Percentiles rank a stretch among this genome's conserved stretches.
phyloP scores from a whole-genome alignment of 2,113 vertebrate genomes.

The Puntigrus tetrazona region DNA sequence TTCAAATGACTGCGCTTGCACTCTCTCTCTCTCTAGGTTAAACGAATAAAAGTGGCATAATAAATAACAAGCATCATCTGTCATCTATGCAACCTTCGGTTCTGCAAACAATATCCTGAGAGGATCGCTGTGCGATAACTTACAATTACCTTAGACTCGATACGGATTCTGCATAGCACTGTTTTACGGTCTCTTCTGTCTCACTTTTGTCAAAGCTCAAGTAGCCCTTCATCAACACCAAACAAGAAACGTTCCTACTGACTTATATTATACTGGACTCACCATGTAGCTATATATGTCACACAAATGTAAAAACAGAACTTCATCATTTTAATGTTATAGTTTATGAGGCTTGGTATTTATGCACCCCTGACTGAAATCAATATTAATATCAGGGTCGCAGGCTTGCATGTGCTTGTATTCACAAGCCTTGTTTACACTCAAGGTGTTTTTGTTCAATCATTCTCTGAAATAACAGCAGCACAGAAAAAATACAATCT shows the following conservation, averaged over 20 bases:
- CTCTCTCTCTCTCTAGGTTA: background rate
- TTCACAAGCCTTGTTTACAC: background rate
- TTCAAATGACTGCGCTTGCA: background rate
- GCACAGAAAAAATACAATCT: too few relatives aligned
- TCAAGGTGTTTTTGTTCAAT: too few relatives aligned
- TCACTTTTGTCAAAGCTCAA: background rate
- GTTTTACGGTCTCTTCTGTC: background rate
- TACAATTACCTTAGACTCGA: background rate
- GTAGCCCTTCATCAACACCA: background rate
- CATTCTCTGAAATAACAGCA: too few relatives aligned
- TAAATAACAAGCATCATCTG: conserved; percentile 17
- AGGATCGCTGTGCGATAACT: background rate
- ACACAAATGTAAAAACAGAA: background rate
- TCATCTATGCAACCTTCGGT: background rate
- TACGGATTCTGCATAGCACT: background rate
- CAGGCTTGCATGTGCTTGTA: background rate
- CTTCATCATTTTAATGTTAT: background rate
- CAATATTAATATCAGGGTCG: background rate
- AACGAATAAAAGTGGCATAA: conserved; percentile 11
- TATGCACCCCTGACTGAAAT: background rate
- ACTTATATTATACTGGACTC: background rate
- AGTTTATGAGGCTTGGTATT: background rate
- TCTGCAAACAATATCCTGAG: conserved; percentile 7
- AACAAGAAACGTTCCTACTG: background rate
- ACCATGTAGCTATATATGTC: background rate